Evolutionary conservation across 2,113 vertebrate species (phyloP), one percentile per base, ranked within the genome.

Genomic region (Orthonyx spaldingii): DNA sequence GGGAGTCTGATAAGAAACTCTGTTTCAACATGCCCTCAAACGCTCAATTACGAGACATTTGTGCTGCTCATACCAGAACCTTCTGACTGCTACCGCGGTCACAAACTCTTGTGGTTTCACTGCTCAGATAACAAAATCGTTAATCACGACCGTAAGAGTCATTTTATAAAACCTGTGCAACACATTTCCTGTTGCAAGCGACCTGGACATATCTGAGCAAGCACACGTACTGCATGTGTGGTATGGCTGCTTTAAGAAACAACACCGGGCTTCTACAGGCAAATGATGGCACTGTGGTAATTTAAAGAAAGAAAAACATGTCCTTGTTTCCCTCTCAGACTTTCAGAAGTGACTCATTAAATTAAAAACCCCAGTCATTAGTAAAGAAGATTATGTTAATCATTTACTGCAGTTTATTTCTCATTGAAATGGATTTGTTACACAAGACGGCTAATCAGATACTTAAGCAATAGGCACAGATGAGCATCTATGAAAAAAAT

Each of bases 321-420:
- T 63, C 85, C 47, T 44, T 68, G 44, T 66, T 91, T 85, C 60
- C 75, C 65, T 56, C 68, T 93, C 55, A 77, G 82, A 93, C 83
- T 94, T 94, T 65, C 64, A 85, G 71, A 96, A 87, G 39, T 75
- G 94, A 94, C 75, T 95, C 85, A 95, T 88, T 93, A 88, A 93
- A 96, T 94, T 86, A 78, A 86, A 96, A 47, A 0, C 5, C 47
- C 66, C 21, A 77, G 85, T 78, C 85, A 84, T 96, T 96, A 96
- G 60, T 70, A 86, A 94, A 96, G 90, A 93, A 83, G 90, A 96
- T 94, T 93, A 91, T 64, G 88, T 75, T 92, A 95, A 96, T 96
- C 39, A 89, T 95, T 97, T 71, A 84, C 79, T 84, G 71, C 85
- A 84, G 90, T 92, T 90, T 93, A 83, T 82, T 96, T 86, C 92